Evolutionary conservation across 2,888 invertebrate species (phyloP).

Genomic region (Cephus pulcher): DNA sequence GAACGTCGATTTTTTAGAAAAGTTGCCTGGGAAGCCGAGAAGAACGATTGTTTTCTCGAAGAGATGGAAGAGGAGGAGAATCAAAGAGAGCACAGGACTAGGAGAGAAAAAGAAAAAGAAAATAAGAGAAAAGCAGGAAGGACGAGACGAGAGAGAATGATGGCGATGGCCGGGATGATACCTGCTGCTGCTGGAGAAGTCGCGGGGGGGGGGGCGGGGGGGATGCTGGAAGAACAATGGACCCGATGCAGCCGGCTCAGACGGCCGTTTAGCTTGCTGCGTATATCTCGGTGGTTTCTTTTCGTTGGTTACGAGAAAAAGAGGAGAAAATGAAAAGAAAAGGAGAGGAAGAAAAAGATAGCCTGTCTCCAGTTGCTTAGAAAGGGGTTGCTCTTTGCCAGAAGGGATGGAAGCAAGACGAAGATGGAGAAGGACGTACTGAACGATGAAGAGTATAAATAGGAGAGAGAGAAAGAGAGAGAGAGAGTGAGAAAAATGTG

Average conservation of each 20-base stretch:
- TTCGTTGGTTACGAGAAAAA: slow-evolving; percentile 81
- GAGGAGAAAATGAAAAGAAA: slow-evolving; percentile 53
- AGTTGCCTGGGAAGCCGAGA: neutral
- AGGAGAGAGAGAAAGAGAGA: neutral
- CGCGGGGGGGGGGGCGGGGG: too few relatives aligned
- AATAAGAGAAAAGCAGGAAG: neutral
- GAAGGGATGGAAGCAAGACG: neutral
- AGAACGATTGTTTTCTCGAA: neutral
- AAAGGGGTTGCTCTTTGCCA: neutral
- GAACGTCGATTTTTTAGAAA: neutral
- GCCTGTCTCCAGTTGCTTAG: neutral
- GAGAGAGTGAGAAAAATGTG: neutral
- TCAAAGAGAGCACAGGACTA: neutral
- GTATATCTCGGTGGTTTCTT: slow-evolving; percentile 11
- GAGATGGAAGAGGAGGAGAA: neutral
- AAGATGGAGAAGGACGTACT: neutral
- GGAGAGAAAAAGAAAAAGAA: neutral
- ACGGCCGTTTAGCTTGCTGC: neutral
- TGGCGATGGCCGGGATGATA: neutral
- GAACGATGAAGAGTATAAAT: slow-evolving; percentile 70
- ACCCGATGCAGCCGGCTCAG: neutral
- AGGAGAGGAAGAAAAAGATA: neutral
- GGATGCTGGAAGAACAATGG: neutral
- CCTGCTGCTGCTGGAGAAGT: neutral
- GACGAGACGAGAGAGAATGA: neutral